A percentile compares a stretch with the other conserved stretches of the same genome.
These are phyloP conservation scores for Chloropsis cyanopogon DNA, from an alignment of 2,113 vertebrate species.

Conservation along the genomic window DNA sequence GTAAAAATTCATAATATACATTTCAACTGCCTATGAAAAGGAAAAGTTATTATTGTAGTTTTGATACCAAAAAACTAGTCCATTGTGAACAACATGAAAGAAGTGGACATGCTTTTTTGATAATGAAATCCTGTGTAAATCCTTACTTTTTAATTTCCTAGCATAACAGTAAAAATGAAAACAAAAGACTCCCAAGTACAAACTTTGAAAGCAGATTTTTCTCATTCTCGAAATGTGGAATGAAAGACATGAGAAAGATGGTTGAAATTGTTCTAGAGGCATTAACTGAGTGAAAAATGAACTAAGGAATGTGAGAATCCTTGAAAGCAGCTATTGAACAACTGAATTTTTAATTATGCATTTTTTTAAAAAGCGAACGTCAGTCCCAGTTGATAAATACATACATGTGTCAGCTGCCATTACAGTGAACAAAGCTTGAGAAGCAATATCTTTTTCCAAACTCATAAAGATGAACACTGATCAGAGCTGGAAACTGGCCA, in stretches of 20 bases:
- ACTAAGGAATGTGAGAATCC: background rate
- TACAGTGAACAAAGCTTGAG: background rate
- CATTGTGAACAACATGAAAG: constrained; percentile 15
- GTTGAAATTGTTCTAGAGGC: background rate
- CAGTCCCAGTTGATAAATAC: background rate
- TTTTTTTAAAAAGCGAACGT: background rate
- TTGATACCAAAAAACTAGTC: background rate
- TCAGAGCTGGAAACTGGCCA: background rate
- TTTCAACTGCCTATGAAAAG: background rate
- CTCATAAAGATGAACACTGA: background rate
- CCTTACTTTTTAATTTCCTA: background rate
- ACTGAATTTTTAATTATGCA: background rate
- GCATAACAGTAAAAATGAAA: background rate
- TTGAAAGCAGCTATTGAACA: constrained; percentile 3
- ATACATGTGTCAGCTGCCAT: background rate
- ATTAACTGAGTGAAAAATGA: background rate
- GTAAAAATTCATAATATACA: background rate
- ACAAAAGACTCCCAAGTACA: background rate
- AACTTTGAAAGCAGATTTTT: background rate
- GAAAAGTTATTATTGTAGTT: background rate
- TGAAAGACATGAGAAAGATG: background rate
- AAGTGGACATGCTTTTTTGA: background rate
- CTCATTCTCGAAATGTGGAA: background rate
- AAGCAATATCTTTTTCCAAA: background rate
- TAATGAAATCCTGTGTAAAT: background rate